Evolutionary conservation across 2,113 vertebrate species (phyloP).

Genomic region (Passer domesticus): DNA sequence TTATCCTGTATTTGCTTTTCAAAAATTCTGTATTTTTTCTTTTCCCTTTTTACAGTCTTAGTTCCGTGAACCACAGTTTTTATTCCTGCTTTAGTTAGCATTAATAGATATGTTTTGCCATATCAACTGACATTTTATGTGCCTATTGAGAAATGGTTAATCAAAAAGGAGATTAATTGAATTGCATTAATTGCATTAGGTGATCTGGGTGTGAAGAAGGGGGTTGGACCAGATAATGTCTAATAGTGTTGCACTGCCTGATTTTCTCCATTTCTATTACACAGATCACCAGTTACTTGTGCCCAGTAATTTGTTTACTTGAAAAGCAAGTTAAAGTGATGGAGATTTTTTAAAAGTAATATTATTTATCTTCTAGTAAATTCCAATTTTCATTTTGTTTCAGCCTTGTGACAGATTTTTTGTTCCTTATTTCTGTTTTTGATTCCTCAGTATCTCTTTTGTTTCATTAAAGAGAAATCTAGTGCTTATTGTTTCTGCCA

Average conservation of each 20-base stretch:
- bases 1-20: not conserved
- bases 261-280: not conserved
- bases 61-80: not conserved
- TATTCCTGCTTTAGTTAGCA: not conserved
- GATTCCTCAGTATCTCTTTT: not conserved
- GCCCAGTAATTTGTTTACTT: not conserved
- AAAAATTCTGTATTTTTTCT: not conserved
- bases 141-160: not conserved
- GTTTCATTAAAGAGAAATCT: not conserved
- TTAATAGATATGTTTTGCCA: not conserved
- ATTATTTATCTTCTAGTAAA: not conserved
- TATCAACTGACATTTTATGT: not conserved
- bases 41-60: not conserved
- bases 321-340: not conserved
- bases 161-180: not conserved
- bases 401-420: not conserved
- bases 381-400: not conserved
- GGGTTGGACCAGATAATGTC: not conserved
- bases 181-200: not conserved
- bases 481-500: not conserved
- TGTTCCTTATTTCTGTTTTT: not conserved
- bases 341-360: not conserved
- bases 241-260: not conserved
- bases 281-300: not conserved
- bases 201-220: not conserved